These are phyloP conservation scores for Bubo blakistoni DNA, from an alignment of 2,113 vertebrate genomes.

Conservation along the genomic window DNA sequence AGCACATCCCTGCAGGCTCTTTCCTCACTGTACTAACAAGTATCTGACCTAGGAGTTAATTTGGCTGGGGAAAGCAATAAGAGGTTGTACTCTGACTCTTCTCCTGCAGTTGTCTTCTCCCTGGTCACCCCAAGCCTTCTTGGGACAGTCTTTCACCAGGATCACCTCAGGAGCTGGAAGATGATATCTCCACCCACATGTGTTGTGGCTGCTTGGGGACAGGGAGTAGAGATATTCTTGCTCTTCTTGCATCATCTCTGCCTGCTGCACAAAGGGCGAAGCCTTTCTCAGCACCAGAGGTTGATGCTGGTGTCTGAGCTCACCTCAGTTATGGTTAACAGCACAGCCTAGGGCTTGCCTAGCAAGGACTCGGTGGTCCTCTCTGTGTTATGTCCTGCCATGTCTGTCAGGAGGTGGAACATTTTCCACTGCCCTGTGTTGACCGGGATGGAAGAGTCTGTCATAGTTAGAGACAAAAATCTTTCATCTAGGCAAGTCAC, in stretches of 20 bases:
- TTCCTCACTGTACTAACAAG: not conserved
- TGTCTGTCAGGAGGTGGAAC: not conserved
- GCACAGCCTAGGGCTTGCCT: not conserved
- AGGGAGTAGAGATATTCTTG: not conserved
- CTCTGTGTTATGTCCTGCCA: not conserved
- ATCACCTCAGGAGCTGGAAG: not conserved
- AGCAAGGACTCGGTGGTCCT: not conserved
- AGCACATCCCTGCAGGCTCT: not conserved
- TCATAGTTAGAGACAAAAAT: not conserved
- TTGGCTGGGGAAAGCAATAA: not conserved
- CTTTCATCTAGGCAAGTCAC: not conserved
- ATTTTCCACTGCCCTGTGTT: not conserved
- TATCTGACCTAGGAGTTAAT: not conserved
- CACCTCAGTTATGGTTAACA: not conserved
- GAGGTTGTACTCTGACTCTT: not conserved
- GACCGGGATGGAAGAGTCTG: not conserved
- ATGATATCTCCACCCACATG: not conserved
- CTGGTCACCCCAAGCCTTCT: not conserved
- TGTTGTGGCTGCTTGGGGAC: not conserved
- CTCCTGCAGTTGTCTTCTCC: not conserved
- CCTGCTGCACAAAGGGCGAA: not conserved
- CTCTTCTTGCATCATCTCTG: not conserved
- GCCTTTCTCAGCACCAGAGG: not conserved
- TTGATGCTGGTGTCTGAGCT: not conserved
- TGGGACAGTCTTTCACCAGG: not conserved